Evolutionary conservation across 2,797 vertebrate species (phyloP).

Genomic region (Adrianichthys oophorus): DNA sequence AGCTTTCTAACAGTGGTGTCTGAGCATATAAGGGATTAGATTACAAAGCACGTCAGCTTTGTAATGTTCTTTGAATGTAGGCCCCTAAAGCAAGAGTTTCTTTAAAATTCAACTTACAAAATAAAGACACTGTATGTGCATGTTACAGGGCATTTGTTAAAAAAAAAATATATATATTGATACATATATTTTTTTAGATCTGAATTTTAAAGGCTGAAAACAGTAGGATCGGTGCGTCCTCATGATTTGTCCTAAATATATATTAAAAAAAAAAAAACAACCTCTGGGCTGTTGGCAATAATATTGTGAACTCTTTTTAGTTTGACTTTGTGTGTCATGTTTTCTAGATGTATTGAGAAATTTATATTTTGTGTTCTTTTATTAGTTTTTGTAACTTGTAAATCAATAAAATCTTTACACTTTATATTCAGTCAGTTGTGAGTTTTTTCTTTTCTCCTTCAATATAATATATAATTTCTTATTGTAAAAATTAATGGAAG

Average conservation of each 20-base stretch:
- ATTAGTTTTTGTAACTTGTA: slow-evolving; percentile 8
- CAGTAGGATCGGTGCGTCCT: slow-evolving; percentile 5
- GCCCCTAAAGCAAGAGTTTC: too few relatives aligned
- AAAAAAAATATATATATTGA: too few relatives aligned
- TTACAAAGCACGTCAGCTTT: too few relatives aligned
- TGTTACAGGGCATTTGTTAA: too few relatives aligned
- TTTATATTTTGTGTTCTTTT: slow-evolving; percentile 9
- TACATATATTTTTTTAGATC: too few relatives aligned
- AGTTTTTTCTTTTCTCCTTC: slow-evolving; percentile 11
- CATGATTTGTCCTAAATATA: slow-evolving; percentile 4
- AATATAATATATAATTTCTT: too few relatives aligned
- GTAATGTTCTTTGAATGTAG: too few relatives aligned
- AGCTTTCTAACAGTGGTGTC: too few relatives aligned
- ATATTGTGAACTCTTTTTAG: slow-evolving; percentile 33
- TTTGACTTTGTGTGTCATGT: slow-evolving; percentile 23
- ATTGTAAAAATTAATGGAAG: too few relatives aligned
- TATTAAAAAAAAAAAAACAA: slow-evolving; percentile 13
- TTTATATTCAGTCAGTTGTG: slow-evolving; percentile 6
- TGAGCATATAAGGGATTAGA: too few relatives aligned
- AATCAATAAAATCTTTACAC: slow-evolving; percentile 28
- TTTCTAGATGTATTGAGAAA: slow-evolving; percentile 11
- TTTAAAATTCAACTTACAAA: too few relatives aligned
- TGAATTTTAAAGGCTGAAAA: background rate
- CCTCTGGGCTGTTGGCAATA: slow-evolving; percentile 45
- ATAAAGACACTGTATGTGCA: too few relatives aligned